A percentile compares a stretch with the other conserved stretches of the same genome.
These are phyloP conservation scores for Coendou prehensilis DNA, from an alignment of 2,797 vertebrate species.

Conservation along the genomic window DNA sequence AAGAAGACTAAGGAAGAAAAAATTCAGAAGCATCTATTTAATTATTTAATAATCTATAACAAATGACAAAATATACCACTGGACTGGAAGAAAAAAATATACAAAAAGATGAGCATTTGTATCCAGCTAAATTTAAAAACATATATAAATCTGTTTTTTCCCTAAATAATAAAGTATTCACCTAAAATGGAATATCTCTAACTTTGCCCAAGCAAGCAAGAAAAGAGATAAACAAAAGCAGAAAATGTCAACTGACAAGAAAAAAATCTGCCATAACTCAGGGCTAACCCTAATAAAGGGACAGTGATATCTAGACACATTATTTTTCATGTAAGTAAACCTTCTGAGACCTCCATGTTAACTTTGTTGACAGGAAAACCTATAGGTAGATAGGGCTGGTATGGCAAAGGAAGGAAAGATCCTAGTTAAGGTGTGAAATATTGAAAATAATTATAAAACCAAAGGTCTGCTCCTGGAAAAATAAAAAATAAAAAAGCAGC, in stretches of 20 bases:
- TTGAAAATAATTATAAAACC: not conserved
- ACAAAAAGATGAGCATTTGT: not conserved
- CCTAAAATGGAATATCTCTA: not conserved
- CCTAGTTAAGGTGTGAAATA: not conserved
- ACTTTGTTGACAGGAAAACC: not conserved
- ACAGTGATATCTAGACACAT: not conserved
- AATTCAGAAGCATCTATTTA: not conserved
- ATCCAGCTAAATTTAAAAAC: not conserved
- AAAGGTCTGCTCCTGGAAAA: not conserved
- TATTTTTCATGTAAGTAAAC: not conserved
- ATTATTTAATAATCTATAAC: not conserved
- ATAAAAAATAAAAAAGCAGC: not conserved
- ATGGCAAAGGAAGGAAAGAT: not conserved
- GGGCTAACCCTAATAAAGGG: no score
- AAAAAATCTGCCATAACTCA: not conserved
- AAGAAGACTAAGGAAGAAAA: not conserved
- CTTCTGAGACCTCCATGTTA: not conserved
- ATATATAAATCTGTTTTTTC: not conserved
- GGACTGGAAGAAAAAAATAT: not conserved
- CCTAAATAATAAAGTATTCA: not conserved
- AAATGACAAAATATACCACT: not conserved
- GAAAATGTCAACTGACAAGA: not conserved
- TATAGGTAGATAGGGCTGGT: not conserved
- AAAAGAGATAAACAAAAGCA: not conserved
- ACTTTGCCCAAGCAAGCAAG: not conserved